Conservation (phyloP, 2,113 vertebrate species). For the Ophiodon elongatus region DNA sequence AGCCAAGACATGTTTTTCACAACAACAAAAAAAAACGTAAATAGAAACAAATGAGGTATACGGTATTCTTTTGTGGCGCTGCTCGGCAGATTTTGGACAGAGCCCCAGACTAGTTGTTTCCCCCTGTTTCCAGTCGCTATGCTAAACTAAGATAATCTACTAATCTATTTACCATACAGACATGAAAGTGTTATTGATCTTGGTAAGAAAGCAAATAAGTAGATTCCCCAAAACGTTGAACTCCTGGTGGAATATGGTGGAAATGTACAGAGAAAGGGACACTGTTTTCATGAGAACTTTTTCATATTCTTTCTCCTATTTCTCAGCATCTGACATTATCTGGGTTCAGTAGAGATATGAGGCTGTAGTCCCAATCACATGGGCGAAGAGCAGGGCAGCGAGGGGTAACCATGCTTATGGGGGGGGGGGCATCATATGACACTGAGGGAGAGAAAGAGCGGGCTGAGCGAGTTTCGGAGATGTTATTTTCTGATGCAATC, state of each 20-base stretch:
- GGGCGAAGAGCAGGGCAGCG: slow-evolving; percentile 57
- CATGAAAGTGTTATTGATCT: not conserved
- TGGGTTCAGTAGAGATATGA: slow-evolving; percentile 42
- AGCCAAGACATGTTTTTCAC: not conserved
- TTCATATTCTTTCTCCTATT: slow-evolving; percentile 13
- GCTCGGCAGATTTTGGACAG: not conserved
- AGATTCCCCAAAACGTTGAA: not conserved
- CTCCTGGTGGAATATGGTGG: not conserved
- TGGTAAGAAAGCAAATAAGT: slow-evolving; percentile 11
- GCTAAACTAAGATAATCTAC: not conserved
- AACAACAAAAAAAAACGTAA: not conserved
- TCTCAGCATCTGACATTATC: slow-evolving; percentile 36
- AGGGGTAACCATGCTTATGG: slow-evolving; percentile 68
- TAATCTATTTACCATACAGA: not conserved
- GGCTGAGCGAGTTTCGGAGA: slow-evolving; percentile 39
- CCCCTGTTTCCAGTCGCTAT: not conserved
- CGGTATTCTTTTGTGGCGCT: not conserved
- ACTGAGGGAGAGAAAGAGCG: slow-evolving; percentile 27
- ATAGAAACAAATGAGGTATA: not conserved
- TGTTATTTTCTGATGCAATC: slow-evolving; percentile 71
- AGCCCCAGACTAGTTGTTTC: not conserved
- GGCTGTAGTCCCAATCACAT: slow-evolving; percentile 66
- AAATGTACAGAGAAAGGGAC: not conserved
- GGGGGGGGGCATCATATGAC: slow-evolving; percentile 74
- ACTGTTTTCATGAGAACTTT: slow-evolving; percentile 15